These are phyloP conservation scores for Chydorus sphaericus DNA, from an alignment of 2,888 invertebrate species.

Conservation along the genomic window DNA sequence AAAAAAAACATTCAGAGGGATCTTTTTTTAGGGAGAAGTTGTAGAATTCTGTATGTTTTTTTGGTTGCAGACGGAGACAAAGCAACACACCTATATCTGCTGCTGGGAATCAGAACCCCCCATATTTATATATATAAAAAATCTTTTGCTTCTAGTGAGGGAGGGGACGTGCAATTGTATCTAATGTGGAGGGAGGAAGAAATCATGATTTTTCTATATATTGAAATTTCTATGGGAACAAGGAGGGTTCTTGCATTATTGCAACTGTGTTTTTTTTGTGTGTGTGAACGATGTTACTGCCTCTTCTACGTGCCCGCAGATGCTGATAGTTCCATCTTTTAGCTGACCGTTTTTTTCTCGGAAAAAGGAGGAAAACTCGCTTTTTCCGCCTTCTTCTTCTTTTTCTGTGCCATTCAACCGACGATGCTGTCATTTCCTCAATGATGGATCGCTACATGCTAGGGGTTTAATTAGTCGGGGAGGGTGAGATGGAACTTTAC, in stretches of 20 bases:
- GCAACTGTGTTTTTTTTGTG: not conserved
- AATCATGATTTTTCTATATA: no score
- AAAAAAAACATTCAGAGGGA: no score
- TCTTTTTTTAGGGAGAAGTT: no score
- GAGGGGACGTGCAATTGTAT: not conserved
- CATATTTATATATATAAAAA: not conserved
- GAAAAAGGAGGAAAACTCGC: not conserved
- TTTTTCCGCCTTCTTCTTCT: not conserved
- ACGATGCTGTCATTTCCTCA: not conserved
- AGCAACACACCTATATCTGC: no score
- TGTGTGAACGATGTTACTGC: no score
- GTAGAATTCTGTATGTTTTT: no score
- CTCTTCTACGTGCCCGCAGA: not conserved
- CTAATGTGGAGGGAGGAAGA: not conserved
- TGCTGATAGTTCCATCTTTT: not conserved
- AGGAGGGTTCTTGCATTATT: no score
- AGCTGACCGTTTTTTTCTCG: not conserved
- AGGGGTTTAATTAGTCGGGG: conserved; percentile 2
- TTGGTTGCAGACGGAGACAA: no score
- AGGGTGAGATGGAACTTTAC: no score
- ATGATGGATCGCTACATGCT: not conserved
- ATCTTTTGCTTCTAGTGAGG: not conserved
- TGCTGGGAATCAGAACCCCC: conserved; percentile 2
- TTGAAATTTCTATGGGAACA: no score
- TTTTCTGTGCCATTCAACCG: not conserved